These are phyloP conservation scores for Pipa parva DNA, from an alignment of 2,113 vertebrate species.

Conservation along the genomic window DNA sequence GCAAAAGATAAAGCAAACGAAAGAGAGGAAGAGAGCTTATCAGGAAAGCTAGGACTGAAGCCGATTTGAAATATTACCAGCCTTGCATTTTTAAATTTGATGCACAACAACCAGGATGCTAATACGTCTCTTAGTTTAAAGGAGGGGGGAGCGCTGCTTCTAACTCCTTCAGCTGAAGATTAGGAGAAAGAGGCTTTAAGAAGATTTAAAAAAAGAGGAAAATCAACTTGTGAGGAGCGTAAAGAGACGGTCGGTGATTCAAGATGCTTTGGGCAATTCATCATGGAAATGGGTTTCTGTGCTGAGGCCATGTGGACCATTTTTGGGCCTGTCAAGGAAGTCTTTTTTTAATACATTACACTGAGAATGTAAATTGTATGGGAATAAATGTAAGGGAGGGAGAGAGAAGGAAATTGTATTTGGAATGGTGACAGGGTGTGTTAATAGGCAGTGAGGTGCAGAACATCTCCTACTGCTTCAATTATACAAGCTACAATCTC, in stretches of 20 bases:
- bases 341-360: constrained; percentile 97
- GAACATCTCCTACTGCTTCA: constrained; percentile 37
- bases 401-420: constrained; percentile 30
- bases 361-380: constrained; percentile 98
- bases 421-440: constrained; percentile 35
- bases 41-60: constrained; percentile 72
- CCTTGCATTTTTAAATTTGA: constrained; percentile 95
- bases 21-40: constrained; percentile 62
- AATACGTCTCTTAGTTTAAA: constrained; percentile 92
- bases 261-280: constrained; percentile 97
- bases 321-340: constrained; percentile 93
- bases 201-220: constrained; percentile 93
- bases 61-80: constrained; percentile 98
- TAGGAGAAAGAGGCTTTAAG: constrained; percentile 99
- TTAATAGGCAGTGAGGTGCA: constrained; percentile 33
- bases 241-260: constrained; percentile 97
- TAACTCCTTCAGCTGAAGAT: constrained; percentile 98
- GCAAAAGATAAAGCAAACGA: constrained; percentile 45
- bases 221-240: constrained; percentile 85
- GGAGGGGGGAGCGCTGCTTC: constrained; percentile 85
- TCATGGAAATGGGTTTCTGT: constrained; percentile 99
- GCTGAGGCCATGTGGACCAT: constrained; percentile 98
- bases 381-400: constrained; percentile 57
- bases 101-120: constrained; percentile 93
- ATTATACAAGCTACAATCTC: constrained; percentile 24